Conservation (phyloP, 2,113 vertebrate genomes). For the Grantiella picta region DNA sequence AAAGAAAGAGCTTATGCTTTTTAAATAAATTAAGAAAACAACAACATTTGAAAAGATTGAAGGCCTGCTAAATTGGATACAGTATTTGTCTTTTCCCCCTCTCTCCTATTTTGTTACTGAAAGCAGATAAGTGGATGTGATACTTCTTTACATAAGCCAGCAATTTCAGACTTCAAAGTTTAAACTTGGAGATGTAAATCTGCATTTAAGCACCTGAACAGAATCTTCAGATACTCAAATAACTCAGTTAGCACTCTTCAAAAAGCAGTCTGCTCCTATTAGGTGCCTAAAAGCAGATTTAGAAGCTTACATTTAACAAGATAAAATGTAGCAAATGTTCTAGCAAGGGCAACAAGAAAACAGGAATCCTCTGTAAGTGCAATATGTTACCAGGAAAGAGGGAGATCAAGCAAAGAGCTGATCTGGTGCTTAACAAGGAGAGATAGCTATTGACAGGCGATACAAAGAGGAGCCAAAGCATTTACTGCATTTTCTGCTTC, state of each 20-base stretch:
- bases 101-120: neutral
- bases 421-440: neutral
- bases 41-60: neutral
- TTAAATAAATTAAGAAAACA: conserved; percentile 27
- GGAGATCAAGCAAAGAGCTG: neutral
- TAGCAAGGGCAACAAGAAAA: neutral
- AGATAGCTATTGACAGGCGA: neutral
- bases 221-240: neutral
- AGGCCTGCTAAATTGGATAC: neutral
- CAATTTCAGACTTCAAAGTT: neutral
- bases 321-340: neutral
- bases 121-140: neutral
- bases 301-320: neutral
- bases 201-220: neutral
- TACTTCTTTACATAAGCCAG: neutral
- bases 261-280: neutral
- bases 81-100: fast-evolving
- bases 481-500: conserved; percentile 11
- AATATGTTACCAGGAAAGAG: neutral
- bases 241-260: neutral
- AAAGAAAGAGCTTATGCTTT: neutral
- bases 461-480: neutral
- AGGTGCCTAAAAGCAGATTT: neutral
- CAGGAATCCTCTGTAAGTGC: neutral
- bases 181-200: neutral